Percentiles rank a stretch among this genome's conserved stretches.
Conservation (phyloP, 1,140 invertebrate genomes). For the Pectinophora gossypiella region DNA sequence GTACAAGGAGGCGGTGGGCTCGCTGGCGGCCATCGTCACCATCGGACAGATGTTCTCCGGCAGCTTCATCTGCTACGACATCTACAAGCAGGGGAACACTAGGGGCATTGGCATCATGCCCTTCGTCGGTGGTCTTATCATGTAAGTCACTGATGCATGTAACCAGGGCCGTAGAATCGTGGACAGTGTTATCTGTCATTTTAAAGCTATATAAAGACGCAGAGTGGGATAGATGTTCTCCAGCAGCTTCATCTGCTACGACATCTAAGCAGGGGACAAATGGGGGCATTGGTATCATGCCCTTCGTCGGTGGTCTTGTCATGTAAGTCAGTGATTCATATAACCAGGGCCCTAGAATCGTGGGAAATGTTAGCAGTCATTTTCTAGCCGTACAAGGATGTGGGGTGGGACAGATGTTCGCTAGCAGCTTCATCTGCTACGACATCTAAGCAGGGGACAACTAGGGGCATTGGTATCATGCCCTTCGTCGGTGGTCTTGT, state of each 20-base stretch:
- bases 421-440: constrained; percentile 80
- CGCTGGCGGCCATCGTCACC: constrained; percentile 76
- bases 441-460: constrained; percentile 81
- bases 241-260: constrained; percentile 80
- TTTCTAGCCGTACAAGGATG: constrained; percentile 75
- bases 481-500: constrained; percentile 84
- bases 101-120: constrained; percentile 79
- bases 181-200: no score
- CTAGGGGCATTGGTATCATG: constrained; percentile 78
- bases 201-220: no score
- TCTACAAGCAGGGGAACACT: constrained; percentile 80
- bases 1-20: constrained; percentile 76
- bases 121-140: constrained; percentile 83
- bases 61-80: constrained; percentile 81
- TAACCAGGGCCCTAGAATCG: no score
- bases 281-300: constrained; percentile 78
- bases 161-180: no score
- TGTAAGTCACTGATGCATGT: constrained; percentile 82
- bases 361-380: constrained; percentile 64
- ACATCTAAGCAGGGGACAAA: constrained; percentile 81
- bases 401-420: constrained; percentile 79
- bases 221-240: constrained; percentile 82
- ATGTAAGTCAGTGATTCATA: no score
- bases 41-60: constrained; percentile 81
- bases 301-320: constrained; percentile 83